These are phyloP conservation scores for Hirtodrosophila duncani DNA, from an alignment of 2,888 invertebrate species.

Conservation along the genomic window DNA sequence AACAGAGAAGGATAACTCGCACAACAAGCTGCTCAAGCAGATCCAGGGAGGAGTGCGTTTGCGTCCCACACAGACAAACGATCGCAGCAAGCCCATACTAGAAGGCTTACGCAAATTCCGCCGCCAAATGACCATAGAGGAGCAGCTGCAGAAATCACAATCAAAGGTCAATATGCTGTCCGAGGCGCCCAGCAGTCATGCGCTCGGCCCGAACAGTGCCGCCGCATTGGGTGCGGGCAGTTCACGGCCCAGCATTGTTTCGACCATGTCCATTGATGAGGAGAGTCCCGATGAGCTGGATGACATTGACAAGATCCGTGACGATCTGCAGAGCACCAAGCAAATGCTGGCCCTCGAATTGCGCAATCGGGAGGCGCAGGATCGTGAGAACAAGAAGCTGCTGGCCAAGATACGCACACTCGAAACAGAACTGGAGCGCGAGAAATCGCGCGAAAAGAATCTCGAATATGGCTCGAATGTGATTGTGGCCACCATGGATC, in stretches of 20 bases:
- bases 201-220: constrained; percentile 38
- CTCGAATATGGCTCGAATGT: constrained; percentile 73
- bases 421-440: constrained; percentile 89
- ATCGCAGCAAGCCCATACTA: constrained; percentile 90
- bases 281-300: constrained; percentile 91
- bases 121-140: constrained; percentile 93
- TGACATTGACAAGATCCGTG: constrained; percentile 93
- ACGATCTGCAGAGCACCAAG: constrained; percentile 94
- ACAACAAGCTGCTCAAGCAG: constrained; percentile 88
- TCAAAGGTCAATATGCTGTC: constrained; percentile 81
- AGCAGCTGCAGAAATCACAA: constrained; percentile 90
- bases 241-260: constrained; percentile 62
- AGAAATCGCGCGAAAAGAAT: constrained; percentile 79
- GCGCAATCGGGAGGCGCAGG: constrained; percentile 90
- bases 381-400: constrained; percentile 90
- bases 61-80: constrained; percentile 88
- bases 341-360: constrained; percentile 92
- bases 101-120: constrained; percentile 92
- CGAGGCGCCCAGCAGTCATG: constrained; percentile 60
- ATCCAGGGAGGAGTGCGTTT: constrained; percentile 88
- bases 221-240: constrained; percentile 46
- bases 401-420: constrained; percentile 87
- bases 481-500: constrained; percentile 73
- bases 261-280: constrained; percentile 79
- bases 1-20: constrained; percentile 89